These are phyloP conservation scores for Nomada lathburiana DNA, from an alignment of 2,888 invertebrate species.

Conservation along the genomic window DNA sequence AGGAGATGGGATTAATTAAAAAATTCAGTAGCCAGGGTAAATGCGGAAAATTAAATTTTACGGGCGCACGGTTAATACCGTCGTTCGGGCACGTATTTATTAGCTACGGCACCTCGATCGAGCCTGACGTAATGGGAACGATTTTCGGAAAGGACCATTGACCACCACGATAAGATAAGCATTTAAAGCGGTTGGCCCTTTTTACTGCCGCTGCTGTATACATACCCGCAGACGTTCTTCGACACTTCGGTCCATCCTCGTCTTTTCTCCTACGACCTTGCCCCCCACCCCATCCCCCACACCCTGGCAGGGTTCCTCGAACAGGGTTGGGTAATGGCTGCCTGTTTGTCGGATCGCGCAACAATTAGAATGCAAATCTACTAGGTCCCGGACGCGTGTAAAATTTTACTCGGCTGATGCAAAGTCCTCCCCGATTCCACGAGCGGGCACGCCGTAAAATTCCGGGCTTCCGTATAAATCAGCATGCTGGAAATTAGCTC, in stretches of 20 bases:
- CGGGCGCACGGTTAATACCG: constrained; percentile 47
- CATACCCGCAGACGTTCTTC: constrained; percentile 43
- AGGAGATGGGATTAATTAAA: constrained; percentile 60
- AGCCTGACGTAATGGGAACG: constrained; percentile 59
- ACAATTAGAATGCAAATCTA: constrained; percentile 77
- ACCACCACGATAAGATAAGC: constrained; percentile 65
- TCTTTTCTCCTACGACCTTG: not conserved
- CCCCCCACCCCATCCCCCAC: not conserved
- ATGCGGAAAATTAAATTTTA: constrained; percentile 67
- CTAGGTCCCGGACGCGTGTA: constrained; percentile 34
- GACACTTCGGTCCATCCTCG: constrained; percentile 58
- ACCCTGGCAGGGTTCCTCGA: not conserved
- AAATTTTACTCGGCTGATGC: constrained; percentile 16
- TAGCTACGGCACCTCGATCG: constrained; percentile 44
- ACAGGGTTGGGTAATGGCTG: constrained; percentile 36
- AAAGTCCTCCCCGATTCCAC: not conserved
- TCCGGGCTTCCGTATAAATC: constrained; percentile 22
- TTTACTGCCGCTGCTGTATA: constrained; percentile 41
- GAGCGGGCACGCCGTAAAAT: constrained; percentile 30
- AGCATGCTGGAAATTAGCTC: constrained; percentile 29
- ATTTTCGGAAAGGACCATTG: constrained; percentile 63
- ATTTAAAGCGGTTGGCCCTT: constrained; percentile 41
- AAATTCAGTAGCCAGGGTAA: constrained; percentile 68
- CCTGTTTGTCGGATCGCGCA: constrained; percentile 59
- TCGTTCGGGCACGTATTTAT: constrained; percentile 55